These are phyloP conservation scores for Spatulosminthurus flaviceps DNA, from an alignment of 2,888 invertebrate species.

Conservation along the genomic window DNA sequence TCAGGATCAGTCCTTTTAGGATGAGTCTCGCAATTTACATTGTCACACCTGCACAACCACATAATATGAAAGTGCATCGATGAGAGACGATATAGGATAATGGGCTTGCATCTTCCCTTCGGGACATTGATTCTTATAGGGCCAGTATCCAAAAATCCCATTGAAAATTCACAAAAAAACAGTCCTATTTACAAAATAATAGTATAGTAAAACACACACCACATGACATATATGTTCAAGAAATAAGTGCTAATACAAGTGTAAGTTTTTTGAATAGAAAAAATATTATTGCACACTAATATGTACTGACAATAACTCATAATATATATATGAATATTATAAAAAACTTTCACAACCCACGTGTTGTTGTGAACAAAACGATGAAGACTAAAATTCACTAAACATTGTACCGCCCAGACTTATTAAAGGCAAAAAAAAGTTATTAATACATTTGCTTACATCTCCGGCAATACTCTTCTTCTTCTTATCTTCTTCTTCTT, in stretches of 20 bases:
- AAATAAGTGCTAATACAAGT: slow-evolving; percentile 2
- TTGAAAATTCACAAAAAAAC: too few species aligned
- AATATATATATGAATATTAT: slow-evolving; percentile 50
- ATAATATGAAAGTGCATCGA: too few species aligned
- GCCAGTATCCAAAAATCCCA: too few species aligned
- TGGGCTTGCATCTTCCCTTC: too few species aligned
- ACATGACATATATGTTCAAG: neutral
- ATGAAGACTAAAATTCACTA: slow-evolving; percentile 27
- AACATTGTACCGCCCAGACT: neutral
- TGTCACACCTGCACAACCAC: too few species aligned
- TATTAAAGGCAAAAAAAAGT: neutral
- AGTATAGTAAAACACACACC: too few species aligned
- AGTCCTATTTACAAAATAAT: too few species aligned
- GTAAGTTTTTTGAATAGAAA: slow-evolving; percentile 41
- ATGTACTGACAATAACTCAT: slow-evolving; percentile 50
- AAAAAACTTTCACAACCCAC: slow-evolving; percentile 55
- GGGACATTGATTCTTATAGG: too few species aligned
- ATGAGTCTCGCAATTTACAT: too few species aligned
- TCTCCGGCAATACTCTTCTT: slow-evolving; percentile 4
- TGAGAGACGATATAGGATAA: too few species aligned
- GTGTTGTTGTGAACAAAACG: slow-evolving; percentile 42
- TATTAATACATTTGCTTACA: neutral
- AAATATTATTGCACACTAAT: slow-evolving; percentile 53
- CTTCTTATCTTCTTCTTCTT: neutral
- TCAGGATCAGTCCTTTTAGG: too few species aligned